A percentile compares a stretch with the other conserved stretches of the same genome.
phyloP scores from a whole-genome alignment of 2,113 vertebrate genomes.

The Stercorarius parasiticus region DNA sequence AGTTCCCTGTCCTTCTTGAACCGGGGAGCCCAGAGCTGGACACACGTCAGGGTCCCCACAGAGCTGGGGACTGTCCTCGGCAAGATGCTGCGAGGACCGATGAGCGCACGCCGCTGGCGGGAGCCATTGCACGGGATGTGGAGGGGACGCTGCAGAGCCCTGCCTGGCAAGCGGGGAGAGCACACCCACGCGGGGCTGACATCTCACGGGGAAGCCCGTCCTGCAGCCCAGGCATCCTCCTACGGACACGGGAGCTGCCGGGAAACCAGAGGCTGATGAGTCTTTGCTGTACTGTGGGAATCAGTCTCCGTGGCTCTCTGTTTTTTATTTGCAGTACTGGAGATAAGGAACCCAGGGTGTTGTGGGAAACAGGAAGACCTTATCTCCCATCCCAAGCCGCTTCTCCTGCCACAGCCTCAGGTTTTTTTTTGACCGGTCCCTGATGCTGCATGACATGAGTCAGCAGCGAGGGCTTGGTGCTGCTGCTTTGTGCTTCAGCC shows the following conservation, averaged over 20 bases:
- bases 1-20: no score
- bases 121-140: fast-evolving
- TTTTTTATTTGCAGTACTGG: not conserved
- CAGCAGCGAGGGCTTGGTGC: not conserved
- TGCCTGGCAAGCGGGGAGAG: not conserved
- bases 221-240: not conserved
- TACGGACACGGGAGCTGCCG: fast-evolving
- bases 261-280: not conserved
- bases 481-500: not conserved
- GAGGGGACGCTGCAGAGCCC: not conserved
- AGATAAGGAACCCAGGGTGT: conserved; percentile 29
- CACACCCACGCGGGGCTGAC: fast-evolving
- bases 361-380: conserved; percentile 55
- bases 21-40: no score
- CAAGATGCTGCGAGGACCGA: not conserved
- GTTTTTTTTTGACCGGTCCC: not conserved
- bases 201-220: fast-evolving
- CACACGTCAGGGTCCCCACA: not conserved
- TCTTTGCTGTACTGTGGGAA: not conserved
- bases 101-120: fast-evolving
- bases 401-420: not conserved
- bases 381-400: conserved; percentile 8
- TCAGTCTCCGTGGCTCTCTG: not conserved
- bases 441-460: not conserved
- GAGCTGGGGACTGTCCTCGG: not conserved